Evolutionary conservation across 2,797 vertebrate species (phyloP).

Genomic region (Chanos chanos): DNA sequence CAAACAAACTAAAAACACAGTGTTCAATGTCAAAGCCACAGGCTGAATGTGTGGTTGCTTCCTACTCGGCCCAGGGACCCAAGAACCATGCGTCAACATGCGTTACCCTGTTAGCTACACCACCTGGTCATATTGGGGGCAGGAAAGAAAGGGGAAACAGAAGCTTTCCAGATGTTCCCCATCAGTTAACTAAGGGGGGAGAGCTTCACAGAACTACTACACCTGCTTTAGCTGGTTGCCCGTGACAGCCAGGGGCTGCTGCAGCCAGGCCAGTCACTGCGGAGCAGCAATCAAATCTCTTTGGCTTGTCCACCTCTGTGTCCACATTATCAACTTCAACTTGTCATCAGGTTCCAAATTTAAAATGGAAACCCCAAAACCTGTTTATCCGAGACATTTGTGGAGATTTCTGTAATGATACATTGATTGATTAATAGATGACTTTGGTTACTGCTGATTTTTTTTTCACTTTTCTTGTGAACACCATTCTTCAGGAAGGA

Average conservation of each 20-base stretch:
- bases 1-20: constrained; percentile 61
- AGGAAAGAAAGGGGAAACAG: constrained; percentile 76
- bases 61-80: constrained; percentile 66
- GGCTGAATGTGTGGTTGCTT: constrained; percentile 61
- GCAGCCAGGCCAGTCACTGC: constrained; percentile 58
- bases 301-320: no score
- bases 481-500: constrained; percentile 8
- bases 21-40: constrained; percentile 57
- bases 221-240: constrained; percentile 70
- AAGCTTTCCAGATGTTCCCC: constrained; percentile 79
- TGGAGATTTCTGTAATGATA: no score
- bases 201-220: constrained; percentile 65
- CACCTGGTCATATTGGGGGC: constrained; percentile 77
- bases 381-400: no score
- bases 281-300: no score
- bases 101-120: constrained; percentile 74
- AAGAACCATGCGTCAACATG: constrained; percentile 76
- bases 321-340: no score
- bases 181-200: constrained; percentile 76
- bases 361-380: no score
- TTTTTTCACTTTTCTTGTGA: background rate
- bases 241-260: constrained; percentile 49
- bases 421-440: no score
- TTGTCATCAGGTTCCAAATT: no score
- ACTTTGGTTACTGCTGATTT: no score